Base-by-base conservation (phyloP, 2,113 vertebrate genomes). In the Burhinus bistriatus region DNA sequence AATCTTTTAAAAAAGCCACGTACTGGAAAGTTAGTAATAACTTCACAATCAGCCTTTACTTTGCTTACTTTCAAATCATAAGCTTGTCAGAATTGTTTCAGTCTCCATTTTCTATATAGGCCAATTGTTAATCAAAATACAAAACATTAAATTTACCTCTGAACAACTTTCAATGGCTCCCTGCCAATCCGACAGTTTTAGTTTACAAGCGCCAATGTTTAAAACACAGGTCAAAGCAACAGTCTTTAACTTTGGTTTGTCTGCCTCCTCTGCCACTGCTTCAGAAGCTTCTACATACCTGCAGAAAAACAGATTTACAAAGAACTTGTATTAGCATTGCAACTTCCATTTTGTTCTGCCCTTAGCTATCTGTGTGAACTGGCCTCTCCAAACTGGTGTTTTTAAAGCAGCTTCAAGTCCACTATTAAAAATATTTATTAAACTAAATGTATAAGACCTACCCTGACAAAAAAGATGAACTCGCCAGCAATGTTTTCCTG, bases 181-280 rank as follows among this genome's bases (percentile, higher is more conserved):
- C 96, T 99, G 98, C 99, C 99, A 99, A 76, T 99, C 98, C 14
- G 96, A 98, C 94, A 99, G 95, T 96, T 99, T 99, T 93, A 99
- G 98, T 87, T 99, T 99, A 95, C 99, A 99, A 27, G 99, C 99
- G 2, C 98, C 98, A 0, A 98, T 99, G 97, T 99, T 99, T 94
- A 99, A 98, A 82, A 98, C 93, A 80, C 99, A 99, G 97, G 98
- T 99, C 97, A 99, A 97, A 57, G 98, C 99, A 2, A 98, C 89
- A 32, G 98, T 93, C 89, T 99, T 98, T 88, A 99, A 96, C 97
- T 98, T 99, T 40, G 96, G 77, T 90, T 98, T 98, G 54, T 97
- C 97, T 54, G 98, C 97, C 51, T 98, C 97, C 34, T 98, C 98
- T 94, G 97, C 81, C 32, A 95, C 95, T 40, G 98, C 98, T 87